Base-by-base conservation (phyloP, 2,113 vertebrate genomes). In the Myodes glareolus region DNA sequence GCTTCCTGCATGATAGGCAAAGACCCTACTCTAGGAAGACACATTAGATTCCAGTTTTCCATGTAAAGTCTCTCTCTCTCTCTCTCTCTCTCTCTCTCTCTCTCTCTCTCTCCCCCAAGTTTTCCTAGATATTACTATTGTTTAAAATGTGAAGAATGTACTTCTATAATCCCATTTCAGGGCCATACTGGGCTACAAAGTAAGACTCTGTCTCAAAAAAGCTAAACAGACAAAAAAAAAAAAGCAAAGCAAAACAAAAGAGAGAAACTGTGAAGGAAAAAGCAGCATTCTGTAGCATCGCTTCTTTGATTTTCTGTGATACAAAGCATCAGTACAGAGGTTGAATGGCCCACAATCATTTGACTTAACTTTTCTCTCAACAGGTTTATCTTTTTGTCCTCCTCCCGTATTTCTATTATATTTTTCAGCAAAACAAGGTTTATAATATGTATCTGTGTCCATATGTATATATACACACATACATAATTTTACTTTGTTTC, bases 251-350 rank as follows among this genome's bases (percentile, higher is more conserved):
- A 76, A 76, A 76, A 45, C 29, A 78, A 50, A 50, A 78, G 76
- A 78, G 73, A 77, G 77, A 36, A 80, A 58, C 29, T 45, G 52
- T 58, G 27, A 31, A 47, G 63, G 42, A 33, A 7, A 81, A 45
- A 67, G 39, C 61, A 63, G 68, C 14, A 52, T 36, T 81, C 39
- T 87, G 36, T 84, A 84, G 75, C 39, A 90, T 2, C 17, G 16
- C 27, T 16, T 52, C 70, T 89, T 91, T 93, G 80, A 4, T 72
- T 96, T 96, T 90, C 55, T 88, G 7, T 76, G n/a, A 16, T 76
- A 70, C 13, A 90, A 84, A 92, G 72, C 7, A 45, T 89, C n/a
- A 65, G 1, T 72, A 75, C 25, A 52, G n/a, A 33, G 21, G 52
- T 45, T 14, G 17, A 68, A 47, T 77, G 13, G 68, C 36, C 87